A percentile compares a stretch with the other conserved stretches of the same genome.
phyloP scores from a whole-genome alignment of 2,888 invertebrate genomes.

The Cartodere bifasciata region DNA sequence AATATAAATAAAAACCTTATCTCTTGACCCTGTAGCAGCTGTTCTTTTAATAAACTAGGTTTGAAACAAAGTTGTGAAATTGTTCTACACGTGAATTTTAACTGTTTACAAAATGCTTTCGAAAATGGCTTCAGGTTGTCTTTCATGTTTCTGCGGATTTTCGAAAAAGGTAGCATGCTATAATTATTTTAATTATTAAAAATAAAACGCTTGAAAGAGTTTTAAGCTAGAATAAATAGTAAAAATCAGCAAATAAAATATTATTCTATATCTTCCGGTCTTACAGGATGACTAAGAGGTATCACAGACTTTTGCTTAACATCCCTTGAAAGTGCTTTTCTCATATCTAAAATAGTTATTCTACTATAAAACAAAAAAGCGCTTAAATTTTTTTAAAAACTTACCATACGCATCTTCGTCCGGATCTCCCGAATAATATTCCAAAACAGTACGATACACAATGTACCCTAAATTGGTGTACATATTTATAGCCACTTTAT shows the following conservation, averaged over 20 bases:
- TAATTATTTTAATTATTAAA: too few species aligned
- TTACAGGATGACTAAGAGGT: constrained; percentile 86
- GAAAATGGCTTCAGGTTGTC: too few species aligned
- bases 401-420: constrained; percentile 98
- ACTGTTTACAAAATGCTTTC: too few species aligned
- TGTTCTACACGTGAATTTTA: too few species aligned
- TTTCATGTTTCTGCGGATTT: too few species aligned
- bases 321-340: constrained; percentile 92
- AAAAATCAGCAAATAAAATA: constrained; percentile 8
- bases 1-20: too few species aligned
- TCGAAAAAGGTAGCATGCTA: too few species aligned
- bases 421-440: constrained; percentile 95
- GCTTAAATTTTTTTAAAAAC: too few species aligned
- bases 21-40: too few species aligned
- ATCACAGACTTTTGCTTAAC: constrained; percentile 83
- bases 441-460: constrained; percentile 89
- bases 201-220: background rate
- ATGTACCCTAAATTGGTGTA: constrained; percentile 93
- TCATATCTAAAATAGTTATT: constrained; percentile 89
- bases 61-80: too few species aligned
- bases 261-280: constrained; percentile 87
- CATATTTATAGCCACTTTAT: constrained; percentile 95
- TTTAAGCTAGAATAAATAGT: background rate
- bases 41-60: too few species aligned
- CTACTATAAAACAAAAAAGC: constrained; percentile 18